Conservation (phyloP, 2,113 vertebrate species). For the Eleginops maclovinus region DNA sequence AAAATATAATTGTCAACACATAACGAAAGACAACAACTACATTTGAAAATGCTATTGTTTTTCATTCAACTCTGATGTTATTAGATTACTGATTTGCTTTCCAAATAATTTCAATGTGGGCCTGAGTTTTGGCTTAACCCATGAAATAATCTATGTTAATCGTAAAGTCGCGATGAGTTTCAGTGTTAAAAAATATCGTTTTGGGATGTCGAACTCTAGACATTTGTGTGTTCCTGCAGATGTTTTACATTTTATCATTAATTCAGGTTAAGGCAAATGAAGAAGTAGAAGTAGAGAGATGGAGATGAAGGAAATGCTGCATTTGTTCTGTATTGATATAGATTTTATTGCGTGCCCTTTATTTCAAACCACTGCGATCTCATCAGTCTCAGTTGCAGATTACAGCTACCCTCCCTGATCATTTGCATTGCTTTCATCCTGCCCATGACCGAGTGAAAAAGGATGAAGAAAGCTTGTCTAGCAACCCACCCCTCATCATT, state of each 20-base stretch:
- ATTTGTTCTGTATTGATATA: constrained; percentile 4
- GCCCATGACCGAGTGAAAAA: constrained; percentile 2
- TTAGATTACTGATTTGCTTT: too few relatives aligned
- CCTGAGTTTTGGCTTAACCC: too few relatives aligned
- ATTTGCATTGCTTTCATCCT: constrained; percentile 47
- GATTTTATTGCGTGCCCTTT: not conserved
- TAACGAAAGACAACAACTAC: too few relatives aligned
- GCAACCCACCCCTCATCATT: constrained; percentile 53
- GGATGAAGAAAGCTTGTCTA: constrained; percentile 17
- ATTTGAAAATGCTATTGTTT: too few relatives aligned
- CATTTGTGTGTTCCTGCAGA: constrained; percentile 31
- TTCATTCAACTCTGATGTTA: too few relatives aligned
- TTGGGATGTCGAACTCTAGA: constrained; percentile 13
- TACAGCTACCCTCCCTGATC: constrained; percentile 33
- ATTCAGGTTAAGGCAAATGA: constrained; percentile 25
- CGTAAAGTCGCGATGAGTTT: not conserved
- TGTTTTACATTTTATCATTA: constrained; percentile 35
- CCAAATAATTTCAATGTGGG: too few relatives aligned
- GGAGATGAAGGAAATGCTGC: constrained; percentile 23
- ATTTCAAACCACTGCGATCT: constrained; percentile 12
- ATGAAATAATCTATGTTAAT: too few relatives aligned
- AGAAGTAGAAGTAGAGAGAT: constrained; percentile 10
- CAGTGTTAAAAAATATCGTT: not conserved
- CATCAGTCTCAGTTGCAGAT: constrained; percentile 51
- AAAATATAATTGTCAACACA: too few relatives aligned